Evolutionary conservation across 2,888 invertebrate species (phyloP), one percentile per base, ranked within the genome.

Genomic region (Zootermopsis nevadensis): DNA sequence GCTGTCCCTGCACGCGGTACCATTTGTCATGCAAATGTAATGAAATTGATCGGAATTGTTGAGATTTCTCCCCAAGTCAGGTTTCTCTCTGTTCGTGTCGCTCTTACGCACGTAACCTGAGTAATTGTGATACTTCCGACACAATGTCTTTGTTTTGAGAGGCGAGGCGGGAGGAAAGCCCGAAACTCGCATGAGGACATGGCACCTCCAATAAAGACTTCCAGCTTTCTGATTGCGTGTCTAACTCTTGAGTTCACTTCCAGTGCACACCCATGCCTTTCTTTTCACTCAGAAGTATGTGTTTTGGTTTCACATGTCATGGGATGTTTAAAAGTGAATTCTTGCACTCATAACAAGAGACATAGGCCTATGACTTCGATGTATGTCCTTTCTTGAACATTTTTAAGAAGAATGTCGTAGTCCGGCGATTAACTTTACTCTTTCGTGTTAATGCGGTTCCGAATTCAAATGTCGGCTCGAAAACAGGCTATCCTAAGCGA

Each of bases 191-290:
- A 30, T 69, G 69, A 33, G 1, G 7, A 10, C 69, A 69, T 33
- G 69, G 22, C 31, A 31, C 22, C 31, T 22, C 1, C 69, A 69
- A 69, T 69, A 31, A 69, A 69, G 69, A 69, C 69, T 69, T 69
- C 60, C 27, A 60, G 12, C 27, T 27, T 31, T 31, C 30, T 22
- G 19, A 33, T 33, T 69, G 69, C 69, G 33, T 69, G 69, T 7
- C 19, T 27, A 60, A 30, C 33, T 69, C 33, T 12, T 2, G 1
- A 69, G 31, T 22, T 33, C 69, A 33, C 19, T 4, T 69, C 69
- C 69, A 12, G 10, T 33, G 30, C 7, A 33, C 0, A 4, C n/a
- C n/a, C n/a, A n/a, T n/a, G n/a, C n/a, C n/a, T n/a, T n/a, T n/a
- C n/a, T n/a, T 42, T 42, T 12, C 8, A 42, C 10, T 4, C 10